Percentiles rank a stretch among this genome's conserved stretches.
These are phyloP conservation scores for Ageneiosus marmoratus DNA, from an alignment of 2,113 vertebrate genomes.

Conservation along the genomic window DNA sequence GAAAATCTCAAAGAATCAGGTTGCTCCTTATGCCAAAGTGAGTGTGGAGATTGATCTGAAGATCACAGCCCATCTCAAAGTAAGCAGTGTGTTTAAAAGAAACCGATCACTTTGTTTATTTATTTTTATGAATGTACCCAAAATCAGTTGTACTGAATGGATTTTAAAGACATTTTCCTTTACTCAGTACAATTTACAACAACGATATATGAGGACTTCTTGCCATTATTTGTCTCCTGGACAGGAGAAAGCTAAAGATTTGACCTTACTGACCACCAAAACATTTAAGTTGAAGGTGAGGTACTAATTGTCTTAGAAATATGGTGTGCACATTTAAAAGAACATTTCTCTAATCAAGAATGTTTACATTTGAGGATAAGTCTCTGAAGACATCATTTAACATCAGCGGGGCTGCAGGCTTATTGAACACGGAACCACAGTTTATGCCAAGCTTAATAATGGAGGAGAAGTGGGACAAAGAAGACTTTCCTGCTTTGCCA, in stretches of 20 bases:
- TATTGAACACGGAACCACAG: neutral
- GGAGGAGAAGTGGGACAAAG: neutral
- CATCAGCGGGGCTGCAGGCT: neutral
- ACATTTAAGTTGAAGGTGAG: slow-evolving; percentile 48
- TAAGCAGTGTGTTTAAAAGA: slow-evolving; percentile 41
- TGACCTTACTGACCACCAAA: slow-evolving; percentile 27
- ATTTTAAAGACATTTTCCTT: slow-evolving; percentile 1
- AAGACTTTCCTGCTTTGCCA: neutral
- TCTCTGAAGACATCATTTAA: slow-evolving; percentile 2
- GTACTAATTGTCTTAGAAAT: neutral
- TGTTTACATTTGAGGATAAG: slow-evolving; percentile 44
- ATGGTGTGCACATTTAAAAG: neutral
- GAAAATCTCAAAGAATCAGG: slow-evolving; percentile 54
- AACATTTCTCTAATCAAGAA: neutral
- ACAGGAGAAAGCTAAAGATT: slow-evolving; percentile 1
- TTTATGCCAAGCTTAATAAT: slow-evolving; percentile 34
- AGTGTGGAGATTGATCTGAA: slow-evolving; percentile 54
- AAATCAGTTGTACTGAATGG: neutral
- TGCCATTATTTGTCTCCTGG: neutral
- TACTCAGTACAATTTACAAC: slow-evolving; percentile 52
- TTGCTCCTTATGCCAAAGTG: slow-evolving; percentile 55
- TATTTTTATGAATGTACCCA: neutral
- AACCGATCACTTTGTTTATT: neutral
- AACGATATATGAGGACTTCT: slow-evolving; percentile 42
- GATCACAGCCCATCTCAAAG: slow-evolving; percentile 61